phyloP scores from a whole-genome alignment of 2,888 invertebrate species.

The Drosophila anomelani region DNA sequence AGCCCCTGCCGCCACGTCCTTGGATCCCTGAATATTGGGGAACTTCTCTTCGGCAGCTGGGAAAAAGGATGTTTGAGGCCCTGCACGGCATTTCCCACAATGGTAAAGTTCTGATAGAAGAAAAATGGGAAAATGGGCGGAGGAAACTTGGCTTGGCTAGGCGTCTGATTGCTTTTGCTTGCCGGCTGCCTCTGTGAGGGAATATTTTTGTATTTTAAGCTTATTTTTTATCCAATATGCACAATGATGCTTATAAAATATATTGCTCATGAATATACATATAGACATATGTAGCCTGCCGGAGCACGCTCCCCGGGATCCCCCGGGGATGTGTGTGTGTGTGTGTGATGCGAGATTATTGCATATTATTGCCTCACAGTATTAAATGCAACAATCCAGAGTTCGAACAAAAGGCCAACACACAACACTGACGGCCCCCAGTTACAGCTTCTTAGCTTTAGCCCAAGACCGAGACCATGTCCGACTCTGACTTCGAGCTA shows the following conservation, averaged over 20 bases:
- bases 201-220: conserved; percentile 75
- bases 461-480: conserved; percentile 4
- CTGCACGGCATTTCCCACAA: conserved; percentile 68
- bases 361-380: conserved; percentile 74
- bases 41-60: conserved; percentile 25
- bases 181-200: conserved; percentile 53
- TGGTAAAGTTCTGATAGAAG: conserved; percentile 50
- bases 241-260: conserved; percentile 79
- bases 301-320: conserved; percentile 17
- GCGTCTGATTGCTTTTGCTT: conserved; percentile 73
- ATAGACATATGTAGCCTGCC: conserved; percentile 52
- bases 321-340: background rate
- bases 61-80: conserved; percentile 72
- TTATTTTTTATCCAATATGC: conserved; percentile 80
- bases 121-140: conserved; percentile 19
- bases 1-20: background rate
- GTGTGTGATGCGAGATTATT: conserved; percentile 61
- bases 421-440: background rate
- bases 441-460: background rate
- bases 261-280: conserved; percentile 74
- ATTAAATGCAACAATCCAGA: conserved; percentile 50
- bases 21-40: conserved; percentile 11
- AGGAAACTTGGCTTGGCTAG: conserved; percentile 48
- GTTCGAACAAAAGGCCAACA: conserved; percentile 45
- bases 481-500: conserved; percentile 2